Base-by-base conservation (phyloP, 2,888 invertebrate species). In the Pristionchus entomophagus region DNA sequence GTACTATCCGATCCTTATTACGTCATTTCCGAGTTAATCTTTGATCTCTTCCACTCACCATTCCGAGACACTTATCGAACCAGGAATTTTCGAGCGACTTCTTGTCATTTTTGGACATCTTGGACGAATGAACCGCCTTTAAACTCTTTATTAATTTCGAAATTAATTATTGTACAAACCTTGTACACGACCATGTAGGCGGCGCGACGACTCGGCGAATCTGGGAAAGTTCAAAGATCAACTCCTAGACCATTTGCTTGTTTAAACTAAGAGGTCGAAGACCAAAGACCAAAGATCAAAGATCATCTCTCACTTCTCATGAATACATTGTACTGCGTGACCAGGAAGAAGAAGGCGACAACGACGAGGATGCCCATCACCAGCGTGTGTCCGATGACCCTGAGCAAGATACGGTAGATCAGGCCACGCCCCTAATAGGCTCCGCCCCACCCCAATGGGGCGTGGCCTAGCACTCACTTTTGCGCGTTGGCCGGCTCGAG, bases 151-250 rank as follows among this genome's bases (percentile, higher is more conserved):
- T 8, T 26, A n/a, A 26, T 17, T 69, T 45, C 0, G 5, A 26
- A n/a, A 73, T 12, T 35, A 1, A 14, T 2, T 1, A 59, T 29
- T 19, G 2, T 19, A 10, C 35, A 6, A 26, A 45, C 73, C 45
- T 73, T 41, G 73, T 73, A 73, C n/a, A 73, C 45, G 73, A 73
- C 41, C 14, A 73, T 10, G 26, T 73, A 41, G 45, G 73, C 73
- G 73, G 73, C 45, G 73, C 73, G 73, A n/a, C 73, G 73, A 45
- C 45, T 41, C n/a, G 38, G 8, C 10, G 38, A 38, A 26, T 73
- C 73, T 73, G 45, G n/a, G n/a, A n/a, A 35, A 73, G 12, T 1
- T 69, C 62, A 65, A 4, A 65, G 35, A 41, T 69, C 69, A 69
- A 41, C n/a, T n/a, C n/a, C n/a, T n/a, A 19, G 8, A 38, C 38